phyloP scores from a whole-genome alignment of 2,797 vertebrate species.

The Meriones psammophilus region DNA sequence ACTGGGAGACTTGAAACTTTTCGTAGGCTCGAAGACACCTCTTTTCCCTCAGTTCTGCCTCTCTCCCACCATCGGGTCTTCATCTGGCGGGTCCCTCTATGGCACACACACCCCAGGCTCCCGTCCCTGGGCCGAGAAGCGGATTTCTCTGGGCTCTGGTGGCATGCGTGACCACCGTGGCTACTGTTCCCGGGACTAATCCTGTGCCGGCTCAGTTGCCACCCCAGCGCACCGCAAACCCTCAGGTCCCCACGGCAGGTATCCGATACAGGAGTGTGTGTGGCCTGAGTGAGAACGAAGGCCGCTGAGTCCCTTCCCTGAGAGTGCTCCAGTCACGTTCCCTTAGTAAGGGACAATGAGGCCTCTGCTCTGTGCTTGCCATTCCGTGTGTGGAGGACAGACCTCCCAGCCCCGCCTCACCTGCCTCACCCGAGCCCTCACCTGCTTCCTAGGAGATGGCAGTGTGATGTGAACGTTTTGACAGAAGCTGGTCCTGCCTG shows the following conservation, averaged over 20 bases:
- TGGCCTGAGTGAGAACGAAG: not conserved
- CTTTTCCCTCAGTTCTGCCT: not conserved
- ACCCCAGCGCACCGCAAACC: not conserved
- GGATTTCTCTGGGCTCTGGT: not conserved
- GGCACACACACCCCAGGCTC: not conserved
- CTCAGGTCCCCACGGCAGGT: not conserved
- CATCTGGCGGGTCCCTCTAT: not conserved
- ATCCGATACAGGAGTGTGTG: not conserved
- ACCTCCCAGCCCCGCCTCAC: rapidly evolving
- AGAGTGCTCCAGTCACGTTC: not conserved
- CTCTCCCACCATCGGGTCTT: not conserved
- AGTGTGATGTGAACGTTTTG: not conserved
- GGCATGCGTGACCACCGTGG: not conserved
- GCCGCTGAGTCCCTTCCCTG: not conserved
- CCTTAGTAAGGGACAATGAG: too few species aligned
- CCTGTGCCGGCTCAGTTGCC: not conserved
- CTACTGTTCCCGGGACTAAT: not conserved
- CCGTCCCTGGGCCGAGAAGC: not conserved
- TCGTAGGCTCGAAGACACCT: too few species aligned
- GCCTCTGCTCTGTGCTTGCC: rapidly evolving
- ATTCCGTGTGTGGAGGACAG: too few species aligned
- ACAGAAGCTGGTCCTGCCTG: not conserved
- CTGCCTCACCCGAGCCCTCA: not conserved
- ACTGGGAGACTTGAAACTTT: not conserved
- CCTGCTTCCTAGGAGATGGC: not conserved